phyloP scores from a whole-genome alignment of 2,113 vertebrate genomes.

The Anthoscopus minutus region DNA sequence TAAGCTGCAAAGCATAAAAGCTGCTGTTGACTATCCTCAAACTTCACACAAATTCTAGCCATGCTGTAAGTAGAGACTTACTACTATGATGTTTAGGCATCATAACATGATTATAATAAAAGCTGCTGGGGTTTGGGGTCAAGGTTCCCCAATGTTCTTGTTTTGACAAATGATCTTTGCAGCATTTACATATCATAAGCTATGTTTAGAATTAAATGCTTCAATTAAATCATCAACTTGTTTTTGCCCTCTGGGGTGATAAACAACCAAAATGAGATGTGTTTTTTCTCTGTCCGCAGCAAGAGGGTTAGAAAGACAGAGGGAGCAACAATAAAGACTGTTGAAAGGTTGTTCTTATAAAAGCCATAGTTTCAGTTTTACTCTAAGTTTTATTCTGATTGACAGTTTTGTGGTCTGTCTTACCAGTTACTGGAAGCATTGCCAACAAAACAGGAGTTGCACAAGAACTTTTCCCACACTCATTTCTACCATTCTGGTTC shows the following conservation, averaged over 20 bases:
- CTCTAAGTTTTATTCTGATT: neutral
- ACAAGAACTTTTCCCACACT: neutral
- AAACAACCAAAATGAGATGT: neutral
- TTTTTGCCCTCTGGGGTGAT: neutral
- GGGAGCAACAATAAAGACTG: neutral
- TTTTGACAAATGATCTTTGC: constrained; percentile 9
- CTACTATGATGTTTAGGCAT: neutral
- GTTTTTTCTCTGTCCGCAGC: neutral
- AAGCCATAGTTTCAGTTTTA: neutral
- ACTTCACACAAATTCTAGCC: neutral
- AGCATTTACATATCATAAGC: constrained; percentile 16
- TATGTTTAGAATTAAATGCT: constrained; percentile 20
- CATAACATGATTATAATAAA: neutral
- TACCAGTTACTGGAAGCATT: neutral
- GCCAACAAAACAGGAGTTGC: neutral
- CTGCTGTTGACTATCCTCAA: neutral
- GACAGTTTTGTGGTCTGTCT: neutral
- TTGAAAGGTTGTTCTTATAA: neutral
- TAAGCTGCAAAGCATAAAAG: neutral
- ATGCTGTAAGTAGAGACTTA: neutral
- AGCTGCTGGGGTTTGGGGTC: neutral
- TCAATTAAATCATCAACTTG: constrained; percentile 1
- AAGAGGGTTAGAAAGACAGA: neutral
- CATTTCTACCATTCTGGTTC: neutral
- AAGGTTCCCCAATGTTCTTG: constrained; percentile 1